Percentiles rank a stretch among this genome's conserved stretches.
phyloP scores from a whole-genome alignment of 1,140 invertebrate species.

The Plectrocnemia conspersa region DNA sequence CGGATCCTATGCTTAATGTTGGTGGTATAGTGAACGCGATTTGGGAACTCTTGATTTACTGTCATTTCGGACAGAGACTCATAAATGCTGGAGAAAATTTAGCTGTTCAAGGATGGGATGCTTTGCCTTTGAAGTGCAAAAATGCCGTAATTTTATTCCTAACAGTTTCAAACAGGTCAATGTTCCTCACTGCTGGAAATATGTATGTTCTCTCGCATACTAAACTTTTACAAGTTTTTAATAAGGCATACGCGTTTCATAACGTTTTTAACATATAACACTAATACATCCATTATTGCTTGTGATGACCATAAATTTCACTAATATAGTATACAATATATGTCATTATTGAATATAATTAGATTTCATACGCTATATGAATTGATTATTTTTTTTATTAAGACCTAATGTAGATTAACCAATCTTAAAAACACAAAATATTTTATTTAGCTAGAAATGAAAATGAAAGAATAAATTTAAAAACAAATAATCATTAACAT shows the following conservation, averaged over 20 bases:
- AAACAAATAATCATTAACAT: too few relatives aligned
- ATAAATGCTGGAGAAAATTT: conserved; percentile 5
- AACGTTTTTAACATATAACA: too few relatives aligned
- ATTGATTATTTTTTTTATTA: too few relatives aligned
- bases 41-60: conserved; percentile 23
- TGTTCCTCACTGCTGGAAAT: conserved; percentile 13
- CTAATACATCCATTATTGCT: too few relatives aligned
- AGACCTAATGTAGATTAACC: too few relatives aligned
- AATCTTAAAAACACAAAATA: too few relatives aligned
- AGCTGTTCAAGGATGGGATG: background rate
- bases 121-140: conserved; percentile 8
- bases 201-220: conserved; percentile 20
- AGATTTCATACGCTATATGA: too few relatives aligned
- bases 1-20: conserved; percentile 9
- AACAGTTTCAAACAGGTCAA: background rate
- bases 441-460: too few relatives aligned
- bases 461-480: too few relatives aligned
- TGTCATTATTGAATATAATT: too few relatives aligned
- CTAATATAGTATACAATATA: too few relatives aligned
- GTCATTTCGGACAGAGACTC: conserved; percentile 22
- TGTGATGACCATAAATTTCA: too few relatives aligned
- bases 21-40: conserved; percentile 15
- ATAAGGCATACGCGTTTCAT: conserved; percentile 26
- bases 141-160: conserved; percentile 6
- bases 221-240: conserved; percentile 14